Evolutionary conservation across 1,140 invertebrate genomes (phyloP), one percentile per base, ranked within the genome.

Genomic region (Cydia strobilella): DNA sequence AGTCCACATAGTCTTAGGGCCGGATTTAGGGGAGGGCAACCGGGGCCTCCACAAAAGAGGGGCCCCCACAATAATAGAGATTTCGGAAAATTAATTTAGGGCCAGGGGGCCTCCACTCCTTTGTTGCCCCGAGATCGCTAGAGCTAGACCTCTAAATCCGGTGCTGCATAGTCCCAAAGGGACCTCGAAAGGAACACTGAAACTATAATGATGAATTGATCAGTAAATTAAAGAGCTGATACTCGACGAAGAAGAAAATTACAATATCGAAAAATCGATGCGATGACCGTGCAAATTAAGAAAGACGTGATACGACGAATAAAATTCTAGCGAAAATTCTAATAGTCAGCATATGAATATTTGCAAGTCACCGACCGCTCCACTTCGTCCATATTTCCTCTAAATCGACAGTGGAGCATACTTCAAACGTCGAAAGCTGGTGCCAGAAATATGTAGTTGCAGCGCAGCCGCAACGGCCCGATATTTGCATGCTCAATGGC

Each of bases 401-500:
- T 59, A 59, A 59, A 59, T 59, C 54, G 54, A 59, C 54, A 59
- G 48, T 51, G n/a, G 54, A 59, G 54, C 54, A 23, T 23, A 23
- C 54, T 65, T 65, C 27, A 65, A 35, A 65, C 63, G 27, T 35
- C 25, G 31, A 35, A 39, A 69, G 31, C 35, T 42, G 31, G 31
- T 35, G 27, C 65, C 65, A 39, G 7, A 69, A 69, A 69, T 69
- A n/a, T n/a, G n/a, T n/a, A 69, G 27, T 69, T 35, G 65, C 65
- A 69, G 20, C 65, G 65, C 63, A 66, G 27, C 65, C 65, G 54
- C 54, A 35, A 69, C 65, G 31, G 65, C 35, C 9, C 65, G n/a
- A 69, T 20, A 69, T 69, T 69, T 35, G 63, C 63, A 66, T 31
- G 27, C 65, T 69, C 65, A 69, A 69, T 69, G 65, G 65, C 65